phyloP scores from a whole-genome alignment of 2,797 vertebrate genomes.

The Sebastes taczanowskii region DNA sequence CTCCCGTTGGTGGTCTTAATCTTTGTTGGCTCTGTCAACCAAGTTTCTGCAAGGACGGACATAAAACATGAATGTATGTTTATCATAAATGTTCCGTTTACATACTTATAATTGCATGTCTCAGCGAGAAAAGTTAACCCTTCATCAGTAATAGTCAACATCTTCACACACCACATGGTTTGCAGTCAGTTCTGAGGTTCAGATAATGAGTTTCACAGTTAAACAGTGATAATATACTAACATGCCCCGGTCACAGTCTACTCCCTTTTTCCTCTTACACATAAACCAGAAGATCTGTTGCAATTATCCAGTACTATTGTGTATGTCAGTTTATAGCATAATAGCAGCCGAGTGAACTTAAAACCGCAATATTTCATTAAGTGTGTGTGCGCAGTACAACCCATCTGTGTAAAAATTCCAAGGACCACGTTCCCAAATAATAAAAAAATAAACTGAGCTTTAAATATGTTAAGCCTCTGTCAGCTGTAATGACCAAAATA shows the following conservation, averaged over 20 bases:
- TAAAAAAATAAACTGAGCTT: background rate
- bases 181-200: background rate
- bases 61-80: background rate
- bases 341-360: background rate
- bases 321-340: background rate
- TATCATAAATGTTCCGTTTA: background rate
- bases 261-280: background rate
- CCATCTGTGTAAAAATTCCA: background rate
- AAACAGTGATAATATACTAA: background rate
- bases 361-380: background rate
- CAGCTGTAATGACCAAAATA: background rate
- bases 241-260: background rate
- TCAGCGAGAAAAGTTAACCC: background rate
- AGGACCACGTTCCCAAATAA: background rate
- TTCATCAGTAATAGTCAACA: background rate
- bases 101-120: background rate
- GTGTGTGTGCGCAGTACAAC: background rate
- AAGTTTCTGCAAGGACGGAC: background rate
- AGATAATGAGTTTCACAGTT: background rate
- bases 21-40: constrained; percentile 10
- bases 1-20: constrained; percentile 7
- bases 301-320: background rate
- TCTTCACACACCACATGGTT: background rate
- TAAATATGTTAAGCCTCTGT: background rate
- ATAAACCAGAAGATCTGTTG: background rate